Evolutionary conservation across 1,140 invertebrate species (phyloP), one percentile per base, ranked within the genome.

Genomic region (Uloborus diversus): DNA sequence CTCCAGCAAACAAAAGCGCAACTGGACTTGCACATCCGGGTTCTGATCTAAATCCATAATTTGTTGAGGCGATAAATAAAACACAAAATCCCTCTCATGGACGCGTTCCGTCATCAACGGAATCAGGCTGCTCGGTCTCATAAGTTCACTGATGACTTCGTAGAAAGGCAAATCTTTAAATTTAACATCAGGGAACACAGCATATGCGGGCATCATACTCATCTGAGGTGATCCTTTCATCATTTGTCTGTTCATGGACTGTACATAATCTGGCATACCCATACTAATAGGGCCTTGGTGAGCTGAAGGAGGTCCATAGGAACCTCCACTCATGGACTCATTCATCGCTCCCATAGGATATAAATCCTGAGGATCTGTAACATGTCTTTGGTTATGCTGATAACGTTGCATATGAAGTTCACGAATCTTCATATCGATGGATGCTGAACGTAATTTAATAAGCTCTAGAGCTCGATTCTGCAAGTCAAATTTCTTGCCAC

Each of bases 161-260:
- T 94, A 99, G 87, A 98, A 99, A 14, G 96, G 96, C 51, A 99
- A 88, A 85, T 91, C 92, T 86, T 95, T 96, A 76, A 98, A 91
- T 84, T 91, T 91, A 0, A 98, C 94, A 89, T 98, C 95, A 0
- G 95, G 95, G 87, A 95, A 94, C 23, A 96, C 91, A 1, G 93
- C 95, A 85, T 87, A 85, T n/a, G 35, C 25, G 5, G 35, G 25
- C 30, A 42, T 11, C 3, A 47, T 17, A 42, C 57, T 64, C 3
- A 51, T 4, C n/a, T 32, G 23, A n/a, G 49, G 14, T 3, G 33
- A 17, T 4, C 42, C 28, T 17, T 5, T 32, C 11, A 61, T 2
- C 53, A 70, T 53, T n/a, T 70, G 76, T 5, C 57, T 56, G 13
- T 25, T 42, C 51, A 69, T 69, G 47, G 3, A 30, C 53, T 42